These are phyloP conservation scores for Muscicapa adusta DNA, from an alignment of 2,113 vertebrate genomes.

Conservation along the genomic window DNA sequence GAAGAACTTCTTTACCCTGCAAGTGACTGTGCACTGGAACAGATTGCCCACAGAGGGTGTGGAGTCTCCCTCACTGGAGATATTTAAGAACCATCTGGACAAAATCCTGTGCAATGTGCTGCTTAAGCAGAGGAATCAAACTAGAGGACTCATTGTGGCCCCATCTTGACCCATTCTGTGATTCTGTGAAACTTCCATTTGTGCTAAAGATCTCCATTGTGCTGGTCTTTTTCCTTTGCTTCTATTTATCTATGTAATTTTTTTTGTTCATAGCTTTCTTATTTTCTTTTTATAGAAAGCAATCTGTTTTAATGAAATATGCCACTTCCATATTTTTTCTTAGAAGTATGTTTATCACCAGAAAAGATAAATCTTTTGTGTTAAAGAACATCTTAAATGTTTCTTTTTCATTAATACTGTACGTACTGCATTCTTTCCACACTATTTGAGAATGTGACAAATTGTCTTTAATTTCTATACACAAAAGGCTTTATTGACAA, in stretches of 20 bases:
- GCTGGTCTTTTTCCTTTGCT: neutral
- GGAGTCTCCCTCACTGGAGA: neutral
- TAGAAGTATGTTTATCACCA: neutral
- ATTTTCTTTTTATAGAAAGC: neutral
- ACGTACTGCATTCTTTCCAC: neutral
- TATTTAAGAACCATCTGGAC: neutral
- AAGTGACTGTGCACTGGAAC: neutral
- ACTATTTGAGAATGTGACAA: neutral
- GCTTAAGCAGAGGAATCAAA: neutral
- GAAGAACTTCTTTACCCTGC: neutral
- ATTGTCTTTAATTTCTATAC: neutral
- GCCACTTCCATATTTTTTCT: neutral
- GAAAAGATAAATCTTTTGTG: neutral
- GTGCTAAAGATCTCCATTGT: neutral
- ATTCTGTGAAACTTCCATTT: neutral
- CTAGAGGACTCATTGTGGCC: neutral
- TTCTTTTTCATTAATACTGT: neutral
- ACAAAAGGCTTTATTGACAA: neutral
- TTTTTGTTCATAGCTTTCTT: neutral
- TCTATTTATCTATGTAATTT: neutral
- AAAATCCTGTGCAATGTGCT: neutral
- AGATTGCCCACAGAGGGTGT: neutral
- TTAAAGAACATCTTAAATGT: too few species aligned
- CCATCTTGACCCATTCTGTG: neutral
- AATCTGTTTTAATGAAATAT: neutral